Base-by-base conservation (phyloP, 2,113 vertebrate genomes). In the Drymodes brunneopygia region DNA sequence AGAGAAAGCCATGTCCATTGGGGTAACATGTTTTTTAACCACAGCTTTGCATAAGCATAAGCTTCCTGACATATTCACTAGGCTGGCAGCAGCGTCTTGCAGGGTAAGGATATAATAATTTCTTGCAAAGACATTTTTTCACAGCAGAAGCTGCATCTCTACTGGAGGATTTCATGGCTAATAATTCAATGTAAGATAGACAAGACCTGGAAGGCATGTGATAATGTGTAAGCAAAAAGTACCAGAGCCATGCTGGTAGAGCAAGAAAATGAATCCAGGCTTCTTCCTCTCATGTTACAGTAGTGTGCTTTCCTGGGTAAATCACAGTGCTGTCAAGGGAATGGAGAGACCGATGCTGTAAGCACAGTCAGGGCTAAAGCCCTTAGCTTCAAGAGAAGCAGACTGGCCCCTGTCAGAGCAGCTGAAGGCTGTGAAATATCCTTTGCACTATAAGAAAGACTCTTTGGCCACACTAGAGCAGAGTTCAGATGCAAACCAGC, bases 111-210 rank as follows among this genome's bases (percentile, higher is more conserved):
- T 91, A 81, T 51, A 81, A 75, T 40, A 72, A 65, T 19, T 82
- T 77, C 81, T 75, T 80, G 66, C 36, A 82, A 90, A 92, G 84
- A 53, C 36, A 72, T 33, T 93, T 90, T 87, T 85, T 86, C 50
- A 51, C 57, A 69, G 66, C 28, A 93, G 48, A 82, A 96, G 50
- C 70, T 82, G 42, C 71, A 70, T 82, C 62, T 93, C 31, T 50
- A 29, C 88, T 61, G 57, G 23, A 90, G 81, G n/a, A 88, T 92
- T 94, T 94, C n/a, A 75, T 91, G 87, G 56, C 78, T 93, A 85
- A 75, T 85, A 96, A 85, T 51, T 91, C 71, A 72, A 2, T 53
- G 12, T 56, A 75, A 88, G 81, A 79, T 17, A 82, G 78, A 75
- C 73, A 87, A 90, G 79, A 93, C 71, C 62, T 94, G 62, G 57